Percentiles rank a stretch among this genome's conserved stretches.
These are phyloP conservation scores for Sebastes oblongus DNA, from an alignment of 2,797 vertebrate genomes.

Conservation along the genomic window DNA sequence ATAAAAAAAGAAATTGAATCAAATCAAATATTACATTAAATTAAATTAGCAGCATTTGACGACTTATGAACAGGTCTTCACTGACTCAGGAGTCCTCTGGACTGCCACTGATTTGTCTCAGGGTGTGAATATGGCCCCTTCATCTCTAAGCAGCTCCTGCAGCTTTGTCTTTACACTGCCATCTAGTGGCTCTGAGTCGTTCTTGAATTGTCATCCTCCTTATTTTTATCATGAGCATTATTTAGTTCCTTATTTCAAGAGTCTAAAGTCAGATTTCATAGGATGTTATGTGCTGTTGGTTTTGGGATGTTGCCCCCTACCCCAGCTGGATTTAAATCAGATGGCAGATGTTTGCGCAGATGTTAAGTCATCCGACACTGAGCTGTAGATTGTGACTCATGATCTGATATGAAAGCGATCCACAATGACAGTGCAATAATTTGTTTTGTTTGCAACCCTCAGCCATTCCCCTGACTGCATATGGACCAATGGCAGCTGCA, in stretches of 20 bases:
- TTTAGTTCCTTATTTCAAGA: background rate
- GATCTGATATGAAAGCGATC: slow-evolving; percentile 11
- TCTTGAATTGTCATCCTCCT: background rate
- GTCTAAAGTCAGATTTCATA: background rate
- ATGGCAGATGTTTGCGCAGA: slow-evolving; percentile 57
- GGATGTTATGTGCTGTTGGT: background rate
- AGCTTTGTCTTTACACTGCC: slow-evolving; percentile 21
- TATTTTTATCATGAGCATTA: background rate
- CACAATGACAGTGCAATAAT: slow-evolving; percentile 25
- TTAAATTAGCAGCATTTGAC: background rate
- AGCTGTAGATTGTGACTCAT: slow-evolving; percentile 41
- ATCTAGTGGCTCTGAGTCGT: slow-evolving; percentile 36
- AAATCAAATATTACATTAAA: background rate
- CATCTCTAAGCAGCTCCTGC: background rate
- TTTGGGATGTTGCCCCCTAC: background rate
- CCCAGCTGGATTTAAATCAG: slow-evolving; percentile 30
- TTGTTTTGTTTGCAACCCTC: slow-evolving; percentile 48
- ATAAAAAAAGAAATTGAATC: background rate
- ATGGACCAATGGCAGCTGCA: slow-evolving; percentile 95
- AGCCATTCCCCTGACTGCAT: slow-evolving; percentile 97
- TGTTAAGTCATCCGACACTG: slow-evolving; percentile 29
- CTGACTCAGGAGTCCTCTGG: background rate
- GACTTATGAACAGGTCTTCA: background rate
- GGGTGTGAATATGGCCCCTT: background rate
- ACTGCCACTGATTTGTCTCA: background rate